phyloP scores from a whole-genome alignment of 2,797 vertebrate genomes.

The Gila robusta region DNA sequence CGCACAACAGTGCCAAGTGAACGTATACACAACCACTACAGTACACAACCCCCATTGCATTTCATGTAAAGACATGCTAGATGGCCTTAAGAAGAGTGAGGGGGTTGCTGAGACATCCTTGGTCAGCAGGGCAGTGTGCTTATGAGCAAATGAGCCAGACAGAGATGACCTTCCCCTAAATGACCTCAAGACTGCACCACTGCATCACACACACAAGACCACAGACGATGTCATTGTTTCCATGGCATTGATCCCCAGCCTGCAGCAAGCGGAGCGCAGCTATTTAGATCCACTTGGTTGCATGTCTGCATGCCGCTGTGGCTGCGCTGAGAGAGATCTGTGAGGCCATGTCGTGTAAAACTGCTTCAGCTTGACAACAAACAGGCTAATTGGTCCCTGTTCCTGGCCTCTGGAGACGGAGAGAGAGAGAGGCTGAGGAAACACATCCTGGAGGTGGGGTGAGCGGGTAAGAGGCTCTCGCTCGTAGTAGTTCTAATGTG shows the following conservation, averaged over 20 bases:
- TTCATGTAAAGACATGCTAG: conserved; percentile 1
- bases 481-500: conserved; percentile 14
- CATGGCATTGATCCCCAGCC: conserved; percentile 49
- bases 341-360: conserved; percentile 44
- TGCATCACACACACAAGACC: conserved; percentile 70
- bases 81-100: conserved; percentile 8
- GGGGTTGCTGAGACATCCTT: conserved; percentile 30
- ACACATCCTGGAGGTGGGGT: conserved; percentile 31
- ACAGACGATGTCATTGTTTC: conserved; percentile 51
- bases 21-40: background rate
- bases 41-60: conserved; percentile 21
- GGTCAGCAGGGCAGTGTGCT: conserved; percentile 32
- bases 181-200: conserved; percentile 70
- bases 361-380: conserved; percentile 40
- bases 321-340: conserved; percentile 35
- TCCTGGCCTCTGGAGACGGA: conserved; percentile 16
- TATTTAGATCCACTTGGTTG: conserved; percentile 49
- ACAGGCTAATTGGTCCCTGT: conserved; percentile 41
- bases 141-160: conserved; percentile 38
- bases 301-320: conserved; percentile 27
- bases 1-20: background rate
- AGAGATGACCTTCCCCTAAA: conserved; percentile 27
- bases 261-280: conserved; percentile 34
- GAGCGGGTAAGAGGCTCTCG: conserved; percentile 14
- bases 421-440: conserved; percentile 29